A percentile compares a stretch with the other conserved stretches of the same genome.
Conservation (phyloP, 1,140 invertebrate species). For the Lordiphosa stackelbergi region DNA sequence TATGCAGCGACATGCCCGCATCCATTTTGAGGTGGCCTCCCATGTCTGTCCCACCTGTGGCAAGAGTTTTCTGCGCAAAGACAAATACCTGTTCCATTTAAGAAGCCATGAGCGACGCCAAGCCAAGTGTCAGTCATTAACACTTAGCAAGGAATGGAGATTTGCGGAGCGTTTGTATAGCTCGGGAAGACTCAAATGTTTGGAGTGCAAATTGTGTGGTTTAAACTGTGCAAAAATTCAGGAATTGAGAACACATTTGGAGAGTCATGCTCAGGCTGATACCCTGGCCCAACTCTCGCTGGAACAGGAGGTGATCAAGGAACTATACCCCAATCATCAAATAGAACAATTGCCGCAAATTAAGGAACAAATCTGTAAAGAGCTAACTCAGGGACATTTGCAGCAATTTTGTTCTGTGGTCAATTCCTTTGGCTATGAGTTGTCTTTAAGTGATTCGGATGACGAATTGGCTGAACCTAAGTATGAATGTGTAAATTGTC, state of each 20-base stretch:
- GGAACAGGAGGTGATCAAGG: slow-evolving; percentile 47
- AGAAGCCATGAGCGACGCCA: slow-evolving; percentile 34
- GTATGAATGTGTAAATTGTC: slow-evolving; percentile 50
- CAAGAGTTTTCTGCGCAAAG: slow-evolving; percentile 57
- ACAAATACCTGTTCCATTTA: slow-evolving; percentile 56
- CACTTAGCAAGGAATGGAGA: slow-evolving; percentile 32
- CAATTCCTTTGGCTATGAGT: slow-evolving; percentile 63
- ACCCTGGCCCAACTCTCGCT: slow-evolving; percentile 24
- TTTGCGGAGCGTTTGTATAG: slow-evolving; percentile 60
- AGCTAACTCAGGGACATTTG: slow-evolving; percentile 31
- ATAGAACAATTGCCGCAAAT: slow-evolving; percentile 23
- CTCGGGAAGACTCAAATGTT: slow-evolving; percentile 20
- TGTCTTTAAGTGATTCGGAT: slow-evolving; percentile 61
- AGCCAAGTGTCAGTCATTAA: slow-evolving; percentile 24
- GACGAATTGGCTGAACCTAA: slow-evolving; percentile 27
- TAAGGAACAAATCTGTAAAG: slow-evolving; percentile 31
- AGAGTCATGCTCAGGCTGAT: slow-evolving; percentile 22
- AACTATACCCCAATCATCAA: slow-evolving; percentile 25
- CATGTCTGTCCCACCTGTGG: slow-evolving; percentile 49
- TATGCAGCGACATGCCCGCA: slow-evolving; percentile 55
- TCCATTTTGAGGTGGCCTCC: slow-evolving; percentile 38
- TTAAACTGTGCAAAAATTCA: slow-evolving; percentile 25
- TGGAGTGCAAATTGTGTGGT: slow-evolving; percentile 61
- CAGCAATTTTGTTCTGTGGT: slow-evolving; percentile 50
- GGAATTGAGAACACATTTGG: slow-evolving; percentile 47